Evolutionary conservation across 2,113 vertebrate genomes (phyloP).

Genomic region (Bothrops jararaca): DNA sequence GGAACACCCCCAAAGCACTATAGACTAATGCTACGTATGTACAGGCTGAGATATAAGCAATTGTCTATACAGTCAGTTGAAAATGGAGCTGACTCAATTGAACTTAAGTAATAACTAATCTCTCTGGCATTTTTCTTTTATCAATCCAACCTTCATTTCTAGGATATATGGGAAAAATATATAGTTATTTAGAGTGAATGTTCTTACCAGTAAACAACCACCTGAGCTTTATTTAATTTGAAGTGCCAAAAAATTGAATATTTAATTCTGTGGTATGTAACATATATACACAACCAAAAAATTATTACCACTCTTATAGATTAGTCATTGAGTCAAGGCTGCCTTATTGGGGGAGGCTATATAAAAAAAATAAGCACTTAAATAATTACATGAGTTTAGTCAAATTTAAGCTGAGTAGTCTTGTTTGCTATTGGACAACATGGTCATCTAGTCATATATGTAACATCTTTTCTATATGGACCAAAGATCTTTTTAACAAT

Average conservation of each 20-base stretch:
- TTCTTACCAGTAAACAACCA: neutral
- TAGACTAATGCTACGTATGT: neutral
- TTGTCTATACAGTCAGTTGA: neutral
- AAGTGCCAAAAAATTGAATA: neutral
- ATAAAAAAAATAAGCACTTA: neutral
- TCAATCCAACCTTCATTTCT: neutral
- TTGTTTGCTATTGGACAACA: neutral
- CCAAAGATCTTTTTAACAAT: neutral
- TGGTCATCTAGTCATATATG: neutral
- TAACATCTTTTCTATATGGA: neutral
- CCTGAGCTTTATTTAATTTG: neutral
- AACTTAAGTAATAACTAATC: neutral
- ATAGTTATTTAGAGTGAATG: neutral
- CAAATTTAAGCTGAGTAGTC: neutral
- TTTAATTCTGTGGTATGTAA: neutral
- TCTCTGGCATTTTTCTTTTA: neutral
- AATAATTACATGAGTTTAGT: neutral
- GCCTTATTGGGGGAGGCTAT: neutral
- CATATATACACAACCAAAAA: neutral
- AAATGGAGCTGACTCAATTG: neutral
- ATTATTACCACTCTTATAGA: neutral
- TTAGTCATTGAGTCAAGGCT: neutral
- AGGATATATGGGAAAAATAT: neutral
- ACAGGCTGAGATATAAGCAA: neutral
- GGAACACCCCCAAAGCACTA: neutral